These are phyloP conservation scores for Steinernema feltiae DNA, from an alignment of 1,140 invertebrate species.

Conservation along the genomic window DNA sequence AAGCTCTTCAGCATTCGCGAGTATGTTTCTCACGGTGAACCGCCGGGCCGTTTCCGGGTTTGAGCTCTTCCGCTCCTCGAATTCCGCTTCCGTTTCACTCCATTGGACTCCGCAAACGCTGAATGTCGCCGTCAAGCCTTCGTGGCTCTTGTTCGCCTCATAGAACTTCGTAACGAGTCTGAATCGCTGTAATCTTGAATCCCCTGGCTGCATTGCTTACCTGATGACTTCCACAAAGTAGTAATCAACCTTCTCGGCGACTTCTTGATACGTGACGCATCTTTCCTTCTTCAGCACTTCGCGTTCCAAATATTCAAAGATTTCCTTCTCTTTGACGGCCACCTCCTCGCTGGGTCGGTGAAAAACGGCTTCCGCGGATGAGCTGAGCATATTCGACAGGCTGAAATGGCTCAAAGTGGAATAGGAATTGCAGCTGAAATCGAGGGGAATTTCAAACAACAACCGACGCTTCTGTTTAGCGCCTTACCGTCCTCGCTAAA, in stretches of 20 bases:
- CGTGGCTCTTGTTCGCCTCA: not conserved
- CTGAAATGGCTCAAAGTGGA: no score
- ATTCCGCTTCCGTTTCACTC: not conserved
- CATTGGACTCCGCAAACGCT: not conserved
- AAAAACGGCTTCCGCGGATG: no score
- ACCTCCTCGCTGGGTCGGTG: not conserved
- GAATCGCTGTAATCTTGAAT: not conserved
- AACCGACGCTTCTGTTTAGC: no score
- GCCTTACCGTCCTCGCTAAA: no score
- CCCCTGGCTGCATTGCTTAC: not conserved
- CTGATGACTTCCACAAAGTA: not conserved
- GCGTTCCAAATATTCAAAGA: not conserved
- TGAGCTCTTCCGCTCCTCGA: not conserved
- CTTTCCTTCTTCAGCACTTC: not conserved
- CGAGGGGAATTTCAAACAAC: no score
- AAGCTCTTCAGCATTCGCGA: not conserved
- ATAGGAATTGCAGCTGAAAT: no score
- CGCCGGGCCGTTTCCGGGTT: not conserved
- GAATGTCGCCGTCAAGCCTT: not conserved
- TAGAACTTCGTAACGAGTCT: not conserved
- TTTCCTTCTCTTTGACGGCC: not conserved
- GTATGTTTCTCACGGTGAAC: not conserved
- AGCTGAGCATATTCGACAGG: no score
- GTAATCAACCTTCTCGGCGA: not conserved
- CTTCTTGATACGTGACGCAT: not conserved